These are phyloP conservation scores for Coleophora flavipennella DNA, from an alignment of 2,888 invertebrate genomes.

Conservation along the genomic window DNA sequence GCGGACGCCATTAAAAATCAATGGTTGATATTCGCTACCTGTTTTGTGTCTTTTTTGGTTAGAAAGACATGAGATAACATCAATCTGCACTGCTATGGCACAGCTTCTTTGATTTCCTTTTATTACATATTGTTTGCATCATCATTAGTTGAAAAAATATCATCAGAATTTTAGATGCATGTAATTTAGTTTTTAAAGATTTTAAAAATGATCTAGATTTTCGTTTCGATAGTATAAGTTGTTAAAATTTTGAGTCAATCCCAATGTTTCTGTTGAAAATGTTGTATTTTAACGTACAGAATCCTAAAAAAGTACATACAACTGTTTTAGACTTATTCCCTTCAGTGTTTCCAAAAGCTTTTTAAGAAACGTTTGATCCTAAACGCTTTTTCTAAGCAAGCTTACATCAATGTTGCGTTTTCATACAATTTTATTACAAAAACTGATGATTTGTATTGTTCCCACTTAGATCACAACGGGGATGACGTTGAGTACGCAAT, in stretches of 20 bases:
- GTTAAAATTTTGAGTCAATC: too few relatives aligned
- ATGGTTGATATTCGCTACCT: constrained; percentile 56
- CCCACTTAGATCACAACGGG: constrained; percentile 64
- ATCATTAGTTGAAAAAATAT: constrained; percentile 33
- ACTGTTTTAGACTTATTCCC: too few relatives aligned
- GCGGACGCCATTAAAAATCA: constrained; percentile 37
- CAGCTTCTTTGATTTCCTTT: constrained; percentile 47
- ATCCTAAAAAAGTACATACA: too few relatives aligned
- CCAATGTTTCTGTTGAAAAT: too few relatives aligned
- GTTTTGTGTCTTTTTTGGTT: constrained; percentile 37
- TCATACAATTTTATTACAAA: background rate
- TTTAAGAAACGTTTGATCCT: constrained; percentile 13
- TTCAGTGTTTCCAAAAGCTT: too few relatives aligned
- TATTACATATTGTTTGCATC: constrained; percentile 49
- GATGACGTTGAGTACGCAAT: constrained; percentile 92
- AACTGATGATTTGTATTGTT: background rate
- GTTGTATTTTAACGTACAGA: too few relatives aligned
- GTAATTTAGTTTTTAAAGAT: constrained; percentile 9
- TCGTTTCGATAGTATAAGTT: too few relatives aligned
- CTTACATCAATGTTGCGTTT: constrained; percentile 54
- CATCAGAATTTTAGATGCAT: constrained; percentile 7
- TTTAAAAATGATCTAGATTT: too few relatives aligned
- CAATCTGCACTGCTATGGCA: constrained; percentile 54
- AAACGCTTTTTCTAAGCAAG: constrained; percentile 53
- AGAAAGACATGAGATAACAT: constrained; percentile 38